phyloP scores from a whole-genome alignment of 1,140 invertebrate genomes.

The Pachyrhynchus sulphureomaculatus region DNA sequence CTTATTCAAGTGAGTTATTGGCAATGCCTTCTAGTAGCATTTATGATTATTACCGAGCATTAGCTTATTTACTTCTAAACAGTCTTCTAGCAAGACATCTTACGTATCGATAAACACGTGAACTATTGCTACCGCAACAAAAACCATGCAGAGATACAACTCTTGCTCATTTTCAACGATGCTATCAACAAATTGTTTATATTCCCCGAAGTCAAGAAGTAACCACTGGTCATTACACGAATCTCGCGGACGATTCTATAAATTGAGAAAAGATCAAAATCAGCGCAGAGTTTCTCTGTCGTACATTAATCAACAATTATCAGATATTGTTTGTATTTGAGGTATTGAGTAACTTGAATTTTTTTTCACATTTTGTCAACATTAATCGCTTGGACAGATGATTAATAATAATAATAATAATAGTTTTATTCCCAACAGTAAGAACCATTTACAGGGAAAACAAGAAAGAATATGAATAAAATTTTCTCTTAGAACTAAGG shows the following conservation, averaged over 20 bases:
- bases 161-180: constrained; percentile 35
- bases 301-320: constrained; percentile 47
- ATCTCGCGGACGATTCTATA: constrained; percentile 43
- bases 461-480: no score
- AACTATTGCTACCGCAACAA: constrained; percentile 18
- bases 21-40: no score
- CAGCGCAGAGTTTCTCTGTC: constrained; percentile 26
- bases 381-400: no score
- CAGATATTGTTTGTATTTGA: constrained; percentile 37
- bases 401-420: no score
- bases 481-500: no score
- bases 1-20: no score
- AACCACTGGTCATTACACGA: constrained; percentile 7
- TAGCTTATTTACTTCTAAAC: no score
- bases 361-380: background rate
- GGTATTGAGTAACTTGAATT: constrained; percentile 32
- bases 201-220: constrained; percentile 41
- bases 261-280: constrained; percentile 45
- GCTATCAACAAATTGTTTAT: constrained; percentile 52
- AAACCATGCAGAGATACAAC: constrained; percentile 17
- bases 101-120: constrained; percentile 5
- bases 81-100: no score
- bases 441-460: no score
- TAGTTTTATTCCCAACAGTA: no score
- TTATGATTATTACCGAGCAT: no score